Percentiles rank a stretch among this genome's conserved stretches.
Conservation (phyloP, 2,797 vertebrate species). For the Pseudochaenichthys georgianus region DNA sequence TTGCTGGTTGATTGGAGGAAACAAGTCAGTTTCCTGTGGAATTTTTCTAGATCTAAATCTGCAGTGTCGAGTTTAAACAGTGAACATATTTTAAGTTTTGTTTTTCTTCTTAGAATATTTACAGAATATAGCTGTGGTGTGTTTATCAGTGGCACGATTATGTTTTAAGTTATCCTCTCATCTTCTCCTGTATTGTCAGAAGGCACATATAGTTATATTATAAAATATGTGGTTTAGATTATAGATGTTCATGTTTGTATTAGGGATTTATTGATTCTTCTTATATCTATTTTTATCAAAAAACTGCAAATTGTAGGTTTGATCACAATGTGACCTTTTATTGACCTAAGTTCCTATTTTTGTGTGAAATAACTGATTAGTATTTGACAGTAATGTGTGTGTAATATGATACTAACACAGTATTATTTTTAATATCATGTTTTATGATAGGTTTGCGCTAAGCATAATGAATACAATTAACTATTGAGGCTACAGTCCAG, state of each 20-base stretch:
- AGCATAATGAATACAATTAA: slow-evolving; percentile 12
- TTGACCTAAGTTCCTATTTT: slow-evolving; percentile 42
- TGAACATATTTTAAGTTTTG: background rate
- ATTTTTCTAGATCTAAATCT: slow-evolving; percentile 1
- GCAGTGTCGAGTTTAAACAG: slow-evolving; percentile 6
- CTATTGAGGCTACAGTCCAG: slow-evolving; percentile 1
- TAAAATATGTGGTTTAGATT: background rate
- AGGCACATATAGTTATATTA: background rate
- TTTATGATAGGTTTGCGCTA: slow-evolving; percentile 2
- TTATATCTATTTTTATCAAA: background rate
- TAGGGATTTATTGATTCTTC: background rate
- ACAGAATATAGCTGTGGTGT: background rate
- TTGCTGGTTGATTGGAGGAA: slow-evolving; percentile 18
- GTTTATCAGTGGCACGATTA: background rate
- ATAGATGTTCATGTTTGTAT: background rate
- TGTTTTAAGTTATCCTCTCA: background rate
- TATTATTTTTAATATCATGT: background rate
- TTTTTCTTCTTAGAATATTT: background rate
- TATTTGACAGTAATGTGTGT: background rate
- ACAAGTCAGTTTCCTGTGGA: slow-evolving; percentile 13
- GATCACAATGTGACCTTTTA: slow-evolving; percentile 48
- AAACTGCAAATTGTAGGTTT: slow-evolving; percentile 1
- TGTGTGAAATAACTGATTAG: background rate
- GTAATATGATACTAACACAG: background rate
- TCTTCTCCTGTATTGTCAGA: slow-evolving; percentile 8